Percentiles rank a stretch among this genome's conserved stretches.
Evolutionary conservation across 2,113 vertebrate genomes (phyloP).

Genomic region (Lagopus muta): DNA sequence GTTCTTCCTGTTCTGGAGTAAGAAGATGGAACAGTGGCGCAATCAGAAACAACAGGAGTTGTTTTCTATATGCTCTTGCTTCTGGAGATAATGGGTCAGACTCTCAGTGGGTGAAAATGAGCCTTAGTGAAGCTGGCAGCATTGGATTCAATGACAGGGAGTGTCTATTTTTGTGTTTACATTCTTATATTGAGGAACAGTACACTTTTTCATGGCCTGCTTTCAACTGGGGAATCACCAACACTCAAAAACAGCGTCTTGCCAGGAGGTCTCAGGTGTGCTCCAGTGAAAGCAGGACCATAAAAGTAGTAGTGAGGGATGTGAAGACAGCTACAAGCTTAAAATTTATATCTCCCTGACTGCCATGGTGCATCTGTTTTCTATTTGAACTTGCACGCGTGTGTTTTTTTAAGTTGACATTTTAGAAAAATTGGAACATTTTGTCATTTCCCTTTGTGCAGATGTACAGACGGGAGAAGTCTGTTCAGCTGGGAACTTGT

Average conservation of each 20-base stretch:
- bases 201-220: slow-evolving; percentile 1
- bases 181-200: not conserved
- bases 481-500: not conserved
- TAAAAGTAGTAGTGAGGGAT: slow-evolving; percentile 36
- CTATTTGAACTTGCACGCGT: slow-evolving; percentile 1
- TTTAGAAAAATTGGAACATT: slow-evolving; percentile 45
- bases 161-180: not conserved
- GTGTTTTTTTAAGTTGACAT: slow-evolving; percentile 36
- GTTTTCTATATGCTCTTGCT: not conserved
- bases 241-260: not conserved
- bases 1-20: not conserved
- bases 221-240: not conserved
- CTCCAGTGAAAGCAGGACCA: not conserved
- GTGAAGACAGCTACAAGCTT: slow-evolving; percentile 47
- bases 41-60: not conserved
- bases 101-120: not conserved
- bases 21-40: not conserved
- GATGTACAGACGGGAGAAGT: not conserved
- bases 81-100: not conserved
- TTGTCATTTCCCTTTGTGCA: slow-evolving; percentile 31
- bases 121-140: not conserved
- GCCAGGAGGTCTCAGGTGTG: slow-evolving; percentile 32
- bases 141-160: not conserved
- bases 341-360: slow-evolving; percentile 7
- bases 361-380: slow-evolving; percentile 44